Base-by-base conservation (phyloP, 2,113 vertebrate species). In the Panurus biarmicus region DNA sequence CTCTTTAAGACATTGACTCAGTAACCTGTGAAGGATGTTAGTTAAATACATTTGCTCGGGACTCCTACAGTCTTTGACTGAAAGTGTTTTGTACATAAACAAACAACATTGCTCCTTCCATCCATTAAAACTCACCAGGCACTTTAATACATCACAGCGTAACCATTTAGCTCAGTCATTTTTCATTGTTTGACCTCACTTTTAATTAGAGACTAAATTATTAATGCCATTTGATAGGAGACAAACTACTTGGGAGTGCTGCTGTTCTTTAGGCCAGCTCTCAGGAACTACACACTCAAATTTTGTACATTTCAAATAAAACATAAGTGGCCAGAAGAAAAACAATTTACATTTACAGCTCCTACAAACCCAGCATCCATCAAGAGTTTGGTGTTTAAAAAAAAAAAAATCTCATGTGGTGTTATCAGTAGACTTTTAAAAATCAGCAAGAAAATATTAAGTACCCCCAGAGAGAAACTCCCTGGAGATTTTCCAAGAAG, bases 181-280 rank as follows among this genome's bases (percentile, higher is more conserved):
- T 97, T 97, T 98, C 98, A 98, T 97, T 97, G 96, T 98, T 98
- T 98, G 98, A 98, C 98, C 98, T 98, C 98, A 98, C 98, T 98
- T 98, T 98, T 98, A 98, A 98, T 98, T 98, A 98, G 98, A 98
- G 98, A 96, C 96, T 98, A 98, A 98, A 98, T 98, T 98, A 98
- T 98, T 98, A 98, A 98, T 98, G 97, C 96, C 81, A 15, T 96
- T 96, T 97, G 97, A 98, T 98, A 97, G 97, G 97, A 97, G 97
- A 97, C 89, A 85, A 96, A 98, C 92, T 97, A 56, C 97, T 96
- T 69, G 47, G 78, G 93, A 97, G 96, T 93, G 89, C 82, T 93
- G 94, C 96, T 85, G 94, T 96, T 97, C 97, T 97, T 85, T 47
- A 89, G 96, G 97, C 92, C 67, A 88, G 95, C 95, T 96, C 95